Base-by-base conservation (phyloP, 2,113 vertebrate species). In the Microcebus tavaratra region DNA sequence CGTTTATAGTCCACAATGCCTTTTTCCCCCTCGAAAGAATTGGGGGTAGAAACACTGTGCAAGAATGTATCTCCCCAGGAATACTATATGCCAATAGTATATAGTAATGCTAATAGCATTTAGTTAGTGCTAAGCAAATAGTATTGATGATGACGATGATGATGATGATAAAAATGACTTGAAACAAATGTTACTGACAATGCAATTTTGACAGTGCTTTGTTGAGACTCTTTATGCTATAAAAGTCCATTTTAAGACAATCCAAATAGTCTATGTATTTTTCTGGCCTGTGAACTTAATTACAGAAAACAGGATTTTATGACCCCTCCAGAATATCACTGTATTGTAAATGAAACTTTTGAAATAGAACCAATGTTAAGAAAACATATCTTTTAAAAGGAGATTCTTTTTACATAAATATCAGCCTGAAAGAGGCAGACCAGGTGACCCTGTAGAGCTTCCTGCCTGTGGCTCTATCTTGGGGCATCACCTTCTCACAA, bases 301-400 rank as follows among this genome's bases (percentile, higher is more conserved):
- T 70, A 94, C 9, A 88, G 55, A 78, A 29, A 97, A 79, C 11
- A 57, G 10, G 15, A 17, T 79, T 88, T 79, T 80, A 65, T 80
- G 21, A 0, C 21, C 65, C 72, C 34, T 86, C 50, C 23, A 79
- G n/a, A 39, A 65, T 92, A 76, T 80, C 1, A 48, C 5, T 94
- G 27, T 90, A 50, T 45, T 78, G 81, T 63, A 85, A 93, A 61
- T 93, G 14, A 94, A 91, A 50, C 15, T 83, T 78, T 73, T 55
- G 31, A 91, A 88, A 84, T 29, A 83, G 12, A 91, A 79, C 57
- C 8, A 82, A 90, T 67, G 78, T 95, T 83, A 73, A 72, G 27
- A 80, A 73, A 68, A 45, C 34, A 2, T 59, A 10, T 48, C 39
- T 50, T 88, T 91, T 61, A 20, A 84, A 95, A 97, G 53, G 42